Percentiles rank a stretch among this genome's conserved stretches.
Conservation (phyloP, 2,113 vertebrate species). For the Orcinus orca region DNA sequence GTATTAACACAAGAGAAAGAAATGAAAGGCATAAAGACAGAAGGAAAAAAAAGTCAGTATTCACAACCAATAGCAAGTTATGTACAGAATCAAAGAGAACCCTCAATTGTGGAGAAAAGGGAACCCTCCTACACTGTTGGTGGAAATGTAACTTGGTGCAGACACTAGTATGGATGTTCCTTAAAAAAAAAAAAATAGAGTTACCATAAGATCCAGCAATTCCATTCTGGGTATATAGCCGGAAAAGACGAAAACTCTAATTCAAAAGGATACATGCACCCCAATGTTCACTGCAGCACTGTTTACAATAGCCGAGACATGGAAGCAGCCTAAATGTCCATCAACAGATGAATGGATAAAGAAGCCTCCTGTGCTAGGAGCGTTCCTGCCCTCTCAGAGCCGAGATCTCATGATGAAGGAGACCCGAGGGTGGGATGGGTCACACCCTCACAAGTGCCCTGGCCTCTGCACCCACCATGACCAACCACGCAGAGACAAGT, state of each 20-base stretch:
- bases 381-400: neutral
- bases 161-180: no score
- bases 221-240: no score
- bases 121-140: neutral
- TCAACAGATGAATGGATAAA: no score
- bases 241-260: no score
- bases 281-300: no score
- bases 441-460: neutral
- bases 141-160: no score
- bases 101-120: neutral
- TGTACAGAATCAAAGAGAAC: neutral
- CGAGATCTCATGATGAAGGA: neutral
- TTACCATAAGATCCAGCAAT: no score
- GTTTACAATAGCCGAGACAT: no score
- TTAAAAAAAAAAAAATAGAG: no score
- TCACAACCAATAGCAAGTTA: neutral
- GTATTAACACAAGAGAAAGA: neutral
- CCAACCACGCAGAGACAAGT: neutral
- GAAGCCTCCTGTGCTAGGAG: neutral
- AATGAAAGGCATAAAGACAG: neutral
- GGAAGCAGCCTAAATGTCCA: no score
- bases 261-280: no score
- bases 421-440: neutral
- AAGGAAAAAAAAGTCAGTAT: neutral
- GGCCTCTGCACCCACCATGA: neutral